These are phyloP conservation scores for Sebastes hubbsi DNA, from an alignment of 2,797 vertebrate species.

Conservation along the genomic window DNA sequence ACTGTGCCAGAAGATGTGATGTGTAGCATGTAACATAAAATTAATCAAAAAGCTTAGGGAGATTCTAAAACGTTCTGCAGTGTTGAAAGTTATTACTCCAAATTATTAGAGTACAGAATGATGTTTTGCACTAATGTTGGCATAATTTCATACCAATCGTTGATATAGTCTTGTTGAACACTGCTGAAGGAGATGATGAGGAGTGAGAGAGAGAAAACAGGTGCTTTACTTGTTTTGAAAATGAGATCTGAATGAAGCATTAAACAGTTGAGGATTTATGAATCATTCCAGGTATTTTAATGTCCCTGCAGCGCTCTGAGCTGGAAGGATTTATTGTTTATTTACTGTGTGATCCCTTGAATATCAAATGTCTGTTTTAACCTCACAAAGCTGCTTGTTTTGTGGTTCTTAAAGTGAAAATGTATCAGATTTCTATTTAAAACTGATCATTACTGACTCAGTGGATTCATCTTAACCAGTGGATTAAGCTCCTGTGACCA, in stretches of 20 bases:
- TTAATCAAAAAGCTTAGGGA: constrained; percentile 1
- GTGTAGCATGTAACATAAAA: constrained; percentile 10
- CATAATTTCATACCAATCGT: neutral
- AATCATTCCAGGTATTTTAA: constrained; percentile 50
- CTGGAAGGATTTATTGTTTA: constrained; percentile 4
- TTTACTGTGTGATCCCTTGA: constrained; percentile 4
- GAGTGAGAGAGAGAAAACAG: neutral
- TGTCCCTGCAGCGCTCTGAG: constrained; percentile 5
- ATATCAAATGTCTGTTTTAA: constrained; percentile 7
- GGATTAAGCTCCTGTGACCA: constrained; percentile 40
- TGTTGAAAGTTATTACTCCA: constrained; percentile 17
- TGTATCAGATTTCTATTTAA: constrained; percentile 9
- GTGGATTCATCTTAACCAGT: constrained; percentile 30
- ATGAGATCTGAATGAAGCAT: neutral
- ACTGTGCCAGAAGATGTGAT: constrained; percentile 1
- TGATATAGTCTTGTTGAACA: neutral
- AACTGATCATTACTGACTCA: constrained; percentile 1
- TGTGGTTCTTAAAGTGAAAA: neutral
- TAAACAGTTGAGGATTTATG: neutral
- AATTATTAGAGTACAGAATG: neutral
- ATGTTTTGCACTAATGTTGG: constrained; percentile 62
- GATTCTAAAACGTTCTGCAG: neutral
- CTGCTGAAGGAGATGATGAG: neutral
- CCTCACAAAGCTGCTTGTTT: neutral
- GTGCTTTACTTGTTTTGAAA: neutral